Conservation (phyloP, 1,140 invertebrate genomes). For the Galleria mellonella region DNA sequence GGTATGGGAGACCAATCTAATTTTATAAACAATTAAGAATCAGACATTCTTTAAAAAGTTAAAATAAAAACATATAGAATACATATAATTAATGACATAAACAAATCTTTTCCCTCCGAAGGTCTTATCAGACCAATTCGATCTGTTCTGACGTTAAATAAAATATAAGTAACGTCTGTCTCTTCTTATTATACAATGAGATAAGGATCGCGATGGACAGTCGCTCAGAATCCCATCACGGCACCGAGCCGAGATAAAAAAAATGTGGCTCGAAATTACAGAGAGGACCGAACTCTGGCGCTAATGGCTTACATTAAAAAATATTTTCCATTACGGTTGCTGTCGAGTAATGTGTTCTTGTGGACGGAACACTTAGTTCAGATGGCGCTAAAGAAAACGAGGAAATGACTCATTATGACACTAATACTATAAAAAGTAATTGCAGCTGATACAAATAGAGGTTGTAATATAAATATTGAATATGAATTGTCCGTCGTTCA, state of each 20-base stretch:
- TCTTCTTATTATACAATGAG: conserved; percentile 64
- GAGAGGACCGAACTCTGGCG: conserved; percentile 48
- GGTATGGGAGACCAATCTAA: no score
- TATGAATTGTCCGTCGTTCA: no score
- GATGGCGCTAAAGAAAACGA: conserved; percentile 31
- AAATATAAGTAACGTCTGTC: conserved; percentile 72
- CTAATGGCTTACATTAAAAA: conserved; percentile 70
- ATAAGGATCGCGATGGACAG: conserved; percentile 68
- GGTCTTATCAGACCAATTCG: conserved; percentile 57
- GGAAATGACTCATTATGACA: conserved; percentile 27
- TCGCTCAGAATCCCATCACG: conserved; percentile 67
- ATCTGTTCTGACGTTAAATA: conserved; percentile 71
- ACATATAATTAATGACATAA: conserved; percentile 63
- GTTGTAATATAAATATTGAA: no score
- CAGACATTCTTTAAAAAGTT: conserved; percentile 5
- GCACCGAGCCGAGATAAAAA: conserved; percentile 50
- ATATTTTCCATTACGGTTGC: conserved; percentile 60
- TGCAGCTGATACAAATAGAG: no score
- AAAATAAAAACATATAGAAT: conserved; percentile 34
- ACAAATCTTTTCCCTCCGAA: conserved; percentile 52
- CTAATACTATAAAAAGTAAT: no score
- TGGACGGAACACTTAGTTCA: conserved; percentile 24
- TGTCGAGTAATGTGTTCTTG: conserved; percentile 44
- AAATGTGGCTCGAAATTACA: conserved; percentile 60
- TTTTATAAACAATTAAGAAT: not conserved